Evolutionary conservation across 1,140 invertebrate genomes (phyloP), one percentile per base, ranked within the genome.

Genomic region (Steinernema khuongi): DNA sequence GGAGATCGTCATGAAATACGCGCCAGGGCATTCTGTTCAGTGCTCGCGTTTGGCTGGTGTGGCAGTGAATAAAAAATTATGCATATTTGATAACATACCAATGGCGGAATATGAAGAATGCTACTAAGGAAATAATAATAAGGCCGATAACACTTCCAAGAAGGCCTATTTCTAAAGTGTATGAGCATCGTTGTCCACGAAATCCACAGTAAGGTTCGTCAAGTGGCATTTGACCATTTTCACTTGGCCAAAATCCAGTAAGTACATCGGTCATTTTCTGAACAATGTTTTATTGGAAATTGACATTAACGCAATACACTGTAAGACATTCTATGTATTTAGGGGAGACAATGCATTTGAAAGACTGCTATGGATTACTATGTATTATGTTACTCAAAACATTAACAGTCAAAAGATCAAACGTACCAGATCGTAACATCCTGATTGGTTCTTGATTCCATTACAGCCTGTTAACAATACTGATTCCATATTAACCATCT

Each of bases 11-110:
- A 31, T 76, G 72, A 67, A 81, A 81, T 31, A 84, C 67, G 31
- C 84, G 69, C 83, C 83, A 84, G 0, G 83, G 78, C 83, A 85
- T 85, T 70, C 78, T 85, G 19, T 80, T 76, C 44, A 84, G 70
- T 11, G 82, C 79, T 26, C 74, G 69, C 17, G 67, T 80, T 73
- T 84, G 81, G 43, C 82, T 83, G 36, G 50, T 83, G 74, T 50
- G 36, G 30, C 1, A n/a, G 19, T 22, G 71, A 36, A 72, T 4
- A 68, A 28, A 26, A 2, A 17, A 29, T 18, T 30, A n/a, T 2
- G 22, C 18, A 72, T 17, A 30, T 73, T 2, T 29, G 22, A 18
- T 76, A 22, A 41, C 77, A 69, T 69, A 83, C 83, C 81, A 83
- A 44, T 79, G 70, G 41, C 80, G 71, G 33, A 75, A 77, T 4